These are phyloP conservation scores for Machimus rusticus DNA, from an alignment of 2,888 invertebrate species.

Conservation along the genomic window DNA sequence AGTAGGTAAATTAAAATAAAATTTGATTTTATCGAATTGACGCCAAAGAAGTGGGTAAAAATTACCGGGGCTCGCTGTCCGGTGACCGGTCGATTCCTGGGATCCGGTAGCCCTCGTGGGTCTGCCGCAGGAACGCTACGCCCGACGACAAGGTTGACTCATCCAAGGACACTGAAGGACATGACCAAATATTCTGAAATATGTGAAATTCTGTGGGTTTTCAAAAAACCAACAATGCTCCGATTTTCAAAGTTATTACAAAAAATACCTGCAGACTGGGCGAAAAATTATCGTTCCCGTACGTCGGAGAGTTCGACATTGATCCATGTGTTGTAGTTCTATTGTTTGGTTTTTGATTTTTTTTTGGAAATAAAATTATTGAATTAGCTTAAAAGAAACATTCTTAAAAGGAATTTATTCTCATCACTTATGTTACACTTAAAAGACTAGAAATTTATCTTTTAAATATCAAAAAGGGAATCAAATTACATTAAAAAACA, in stretches of 20 bases:
- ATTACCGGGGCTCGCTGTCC: constrained; percentile 46
- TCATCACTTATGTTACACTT: background rate
- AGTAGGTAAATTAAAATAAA: too few species aligned
- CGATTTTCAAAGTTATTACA: background rate
- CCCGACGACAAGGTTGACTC: constrained; percentile 49
- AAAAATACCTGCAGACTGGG: constrained; percentile 40
- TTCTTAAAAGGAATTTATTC: background rate
- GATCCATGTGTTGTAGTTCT: constrained; percentile 52
- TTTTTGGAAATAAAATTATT: background rate
- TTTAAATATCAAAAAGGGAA: background rate
- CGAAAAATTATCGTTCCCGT: constrained; percentile 53
- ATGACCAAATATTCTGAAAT: constrained; percentile 51
- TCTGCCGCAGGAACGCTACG: constrained; percentile 49
- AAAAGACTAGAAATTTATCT: background rate
- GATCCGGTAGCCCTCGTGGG: constrained; percentile 49
- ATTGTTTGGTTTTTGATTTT: background rate
- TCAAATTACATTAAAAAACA: background rate
- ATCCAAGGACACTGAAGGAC: constrained; percentile 50
- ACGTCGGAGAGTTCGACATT: constrained; percentile 53
- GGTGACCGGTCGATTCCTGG: constrained; percentile 47
- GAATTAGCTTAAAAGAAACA: background rate
- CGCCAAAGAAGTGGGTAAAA: background rate
- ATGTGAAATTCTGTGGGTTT: background rate
- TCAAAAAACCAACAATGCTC: background rate
- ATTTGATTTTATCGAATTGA: too few species aligned